Conservation (phyloP, 1,140 invertebrate species). For the Rhagoletis pomonella region DNA sequence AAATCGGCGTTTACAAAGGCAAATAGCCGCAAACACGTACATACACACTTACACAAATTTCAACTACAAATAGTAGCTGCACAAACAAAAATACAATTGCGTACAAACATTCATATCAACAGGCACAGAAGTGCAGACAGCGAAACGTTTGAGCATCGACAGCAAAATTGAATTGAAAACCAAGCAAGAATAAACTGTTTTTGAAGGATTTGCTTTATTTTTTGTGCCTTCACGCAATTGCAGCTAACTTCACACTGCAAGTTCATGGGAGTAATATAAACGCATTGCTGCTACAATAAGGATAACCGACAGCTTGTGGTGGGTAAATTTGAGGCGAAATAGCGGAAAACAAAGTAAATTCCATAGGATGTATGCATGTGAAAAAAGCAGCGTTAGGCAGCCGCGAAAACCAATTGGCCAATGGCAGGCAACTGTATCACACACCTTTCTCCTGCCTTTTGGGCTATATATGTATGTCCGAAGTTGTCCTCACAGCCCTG, state of each 20-base stretch:
- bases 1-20: slow-evolving; percentile 42
- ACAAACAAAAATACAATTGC: neutral
- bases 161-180: neutral
- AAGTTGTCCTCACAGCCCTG: too few species aligned
- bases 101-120: neutral
- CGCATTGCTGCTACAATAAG: neutral
- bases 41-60: slow-evolving; percentile 39
- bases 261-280: neutral
- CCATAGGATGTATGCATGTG: neutral
- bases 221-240: neutral
- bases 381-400: neutral
- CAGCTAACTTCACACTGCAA: slow-evolving; percentile 24
- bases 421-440: neutral
- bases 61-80: neutral
- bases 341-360: neutral
- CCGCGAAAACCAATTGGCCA: slow-evolving; percentile 23
- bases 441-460: too few species aligned
- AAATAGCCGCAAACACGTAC: slow-evolving; percentile 27
- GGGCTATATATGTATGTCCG: too few species aligned
- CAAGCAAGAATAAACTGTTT: neutral
- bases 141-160: neutral
- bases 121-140: slow-evolving; percentile 20
- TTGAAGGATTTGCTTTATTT: neutral
- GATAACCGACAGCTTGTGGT: neutral
- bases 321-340: neutral